Evolutionary conservation across 2,888 invertebrate species (phyloP).

Genomic region (Ypsolopha sequella): DNA sequence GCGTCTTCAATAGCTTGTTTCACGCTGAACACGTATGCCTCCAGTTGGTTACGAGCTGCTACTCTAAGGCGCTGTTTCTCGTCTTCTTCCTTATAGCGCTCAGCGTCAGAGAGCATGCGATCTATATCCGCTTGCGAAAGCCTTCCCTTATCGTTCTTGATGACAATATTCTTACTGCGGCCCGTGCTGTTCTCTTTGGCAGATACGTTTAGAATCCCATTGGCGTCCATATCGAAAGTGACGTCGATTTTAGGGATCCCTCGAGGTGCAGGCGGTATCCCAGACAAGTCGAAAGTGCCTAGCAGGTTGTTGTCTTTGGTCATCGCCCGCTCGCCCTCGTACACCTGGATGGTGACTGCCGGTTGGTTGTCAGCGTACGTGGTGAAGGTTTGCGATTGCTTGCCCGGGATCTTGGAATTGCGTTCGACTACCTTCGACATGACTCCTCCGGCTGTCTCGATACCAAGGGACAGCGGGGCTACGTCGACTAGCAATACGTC

Average conservation of each 20-base stretch:
- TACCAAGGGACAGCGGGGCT: constrained; percentile 24
- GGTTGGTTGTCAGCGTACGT: constrained; percentile 84
- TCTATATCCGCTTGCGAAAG: constrained; percentile 86
- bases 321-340: constrained; percentile 85
- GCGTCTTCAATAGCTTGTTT: constrained; percentile 74
- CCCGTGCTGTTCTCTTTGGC: constrained; percentile 79
- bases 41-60: constrained; percentile 77
- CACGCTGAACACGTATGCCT: constrained; percentile 77
- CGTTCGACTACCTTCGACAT: constrained; percentile 83
- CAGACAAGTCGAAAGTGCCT: constrained; percentile 75
- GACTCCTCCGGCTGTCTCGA: constrained; percentile 83
- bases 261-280: constrained; percentile 77
- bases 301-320: constrained; percentile 81
- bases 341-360: constrained; percentile 58
- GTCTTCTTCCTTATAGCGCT: constrained; percentile 80
- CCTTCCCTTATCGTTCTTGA: constrained; percentile 86
- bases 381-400: constrained; percentile 79
- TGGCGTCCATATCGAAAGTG: constrained; percentile 82
- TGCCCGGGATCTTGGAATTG: constrained; percentile 78
- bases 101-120: constrained; percentile 81
- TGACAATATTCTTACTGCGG: constrained; percentile 81
- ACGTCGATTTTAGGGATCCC: constrained; percentile 78
- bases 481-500: constrained; percentile 73
- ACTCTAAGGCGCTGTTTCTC: constrained; percentile 77
- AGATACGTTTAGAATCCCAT: constrained; percentile 86